These are phyloP conservation scores for Dermatemys mawii DNA, from an alignment of 2,113 vertebrate species.

Conservation along the genomic window DNA sequence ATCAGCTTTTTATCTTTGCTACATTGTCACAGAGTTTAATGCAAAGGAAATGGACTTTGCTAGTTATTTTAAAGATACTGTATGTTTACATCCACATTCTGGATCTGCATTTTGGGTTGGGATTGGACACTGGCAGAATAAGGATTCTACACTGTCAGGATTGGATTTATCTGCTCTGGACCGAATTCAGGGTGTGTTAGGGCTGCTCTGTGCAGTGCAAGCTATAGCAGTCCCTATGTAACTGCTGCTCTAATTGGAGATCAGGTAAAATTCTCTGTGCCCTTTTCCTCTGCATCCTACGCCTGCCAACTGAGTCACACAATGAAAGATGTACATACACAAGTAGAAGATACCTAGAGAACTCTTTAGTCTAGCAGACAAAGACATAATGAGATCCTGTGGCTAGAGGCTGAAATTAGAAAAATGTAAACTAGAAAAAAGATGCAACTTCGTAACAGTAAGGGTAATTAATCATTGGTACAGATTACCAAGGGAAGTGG, in stretches of 20 bases:
- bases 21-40: neutral
- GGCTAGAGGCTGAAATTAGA: neutral
- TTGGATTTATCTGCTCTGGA: neutral
- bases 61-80: neutral
- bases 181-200: neutral
- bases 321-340: neutral
- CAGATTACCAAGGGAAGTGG: neutral
- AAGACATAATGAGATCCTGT: neutral
- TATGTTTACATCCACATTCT: neutral
- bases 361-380: neutral
- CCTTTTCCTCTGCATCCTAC: neutral
- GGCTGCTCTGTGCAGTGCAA: neutral
- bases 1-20: neutral
- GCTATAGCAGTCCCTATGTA: neutral
- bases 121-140: neutral
- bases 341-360: neutral
- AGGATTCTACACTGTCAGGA: neutral
- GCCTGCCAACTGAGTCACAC: neutral
- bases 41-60: neutral
- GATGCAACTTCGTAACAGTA: neutral
- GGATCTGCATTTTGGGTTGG: neutral
- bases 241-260: neutral
- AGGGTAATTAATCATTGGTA: neutral
- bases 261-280: neutral
- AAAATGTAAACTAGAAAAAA: neutral